These are phyloP conservation scores for Drosophila setosimentum DNA, from an alignment of 2,888 invertebrate genomes.

Conservation along the genomic window DNA sequence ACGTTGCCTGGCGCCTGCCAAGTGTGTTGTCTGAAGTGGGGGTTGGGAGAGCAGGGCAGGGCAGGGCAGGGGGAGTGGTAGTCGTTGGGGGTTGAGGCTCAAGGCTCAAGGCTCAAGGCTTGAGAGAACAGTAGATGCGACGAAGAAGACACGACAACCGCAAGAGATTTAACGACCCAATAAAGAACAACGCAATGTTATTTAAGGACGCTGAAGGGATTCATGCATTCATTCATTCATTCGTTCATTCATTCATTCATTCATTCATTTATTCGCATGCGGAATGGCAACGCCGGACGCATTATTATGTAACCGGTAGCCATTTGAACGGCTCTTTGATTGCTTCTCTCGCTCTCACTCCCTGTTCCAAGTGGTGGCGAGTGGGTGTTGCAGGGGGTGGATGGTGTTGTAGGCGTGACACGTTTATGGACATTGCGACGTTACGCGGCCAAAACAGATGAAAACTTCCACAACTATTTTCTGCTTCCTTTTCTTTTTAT, in stretches of 20 bases:
- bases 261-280: slow-evolving; percentile 23
- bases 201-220: slow-evolving; percentile 77
- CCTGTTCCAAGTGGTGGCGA: background rate
- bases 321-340: slow-evolving; percentile 76
- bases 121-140: background rate
- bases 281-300: slow-evolving; percentile 58
- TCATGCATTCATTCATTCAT: slow-evolving; percentile 20
- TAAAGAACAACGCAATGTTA: slow-evolving; percentile 80
- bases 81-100: slow-evolving; percentile 17
- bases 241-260: background rate
- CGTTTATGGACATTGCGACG: slow-evolving; percentile 71
- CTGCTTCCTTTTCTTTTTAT: background rate
- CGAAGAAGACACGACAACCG: slow-evolving; percentile 74
- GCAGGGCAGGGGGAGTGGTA: background rate
- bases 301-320: slow-evolving; percentile 80
- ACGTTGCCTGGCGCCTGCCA: slow-evolving; percentile 33
- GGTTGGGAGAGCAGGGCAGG: no score
- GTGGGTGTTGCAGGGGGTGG: background rate
- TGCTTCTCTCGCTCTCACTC: slow-evolving; percentile 49
- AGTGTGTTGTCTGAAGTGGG: background rate
- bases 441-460: slow-evolving; percentile 69
- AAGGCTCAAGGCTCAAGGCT: slow-evolving; percentile 9
- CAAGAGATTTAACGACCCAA: slow-evolving; percentile 81
- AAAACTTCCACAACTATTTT: slow-evolving; percentile 35
- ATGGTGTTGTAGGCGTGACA: slow-evolving; percentile 61